Percentiles rank a stretch among this genome's conserved stretches.
phyloP scores from a whole-genome alignment of 1,140 invertebrate genomes.

The Bilobella aurantiaca region DNA sequence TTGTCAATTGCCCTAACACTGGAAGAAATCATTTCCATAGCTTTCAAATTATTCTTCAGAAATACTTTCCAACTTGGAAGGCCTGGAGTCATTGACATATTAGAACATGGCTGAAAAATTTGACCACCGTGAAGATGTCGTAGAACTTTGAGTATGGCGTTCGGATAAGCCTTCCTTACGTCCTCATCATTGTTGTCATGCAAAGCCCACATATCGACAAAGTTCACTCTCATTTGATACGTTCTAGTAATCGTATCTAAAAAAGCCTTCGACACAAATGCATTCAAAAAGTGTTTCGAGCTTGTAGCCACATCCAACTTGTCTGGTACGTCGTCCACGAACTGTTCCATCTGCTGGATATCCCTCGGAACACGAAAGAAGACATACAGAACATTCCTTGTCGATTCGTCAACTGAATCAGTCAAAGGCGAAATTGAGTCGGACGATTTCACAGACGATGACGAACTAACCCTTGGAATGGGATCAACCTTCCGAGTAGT shows the following conservation, averaged over 20 bases:
- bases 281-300: background rate
- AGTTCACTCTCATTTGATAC: background rate
- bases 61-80: background rate
- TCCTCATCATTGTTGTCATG: background rate
- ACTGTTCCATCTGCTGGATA: background rate
- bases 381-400: background rate
- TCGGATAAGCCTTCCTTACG: background rate
- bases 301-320: background rate
- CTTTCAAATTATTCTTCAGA: background rate
- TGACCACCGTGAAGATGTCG: background rate
- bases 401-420: background rate
- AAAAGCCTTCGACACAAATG: background rate
- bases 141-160: background rate
- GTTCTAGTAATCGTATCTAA: background rate
- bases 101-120: background rate
- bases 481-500: too few species aligned
- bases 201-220: background rate
- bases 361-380: background rate
- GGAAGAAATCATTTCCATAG: too few species aligned
- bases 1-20: background rate
- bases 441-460: background rate
- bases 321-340: background rate
- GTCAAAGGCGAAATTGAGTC: background rate
- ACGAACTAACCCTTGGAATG: too few species aligned
- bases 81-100: background rate